Evolutionary conservation across 1,140 invertebrate species (phyloP).

Genomic region (Tyrophagus putrescentiae): DNA sequence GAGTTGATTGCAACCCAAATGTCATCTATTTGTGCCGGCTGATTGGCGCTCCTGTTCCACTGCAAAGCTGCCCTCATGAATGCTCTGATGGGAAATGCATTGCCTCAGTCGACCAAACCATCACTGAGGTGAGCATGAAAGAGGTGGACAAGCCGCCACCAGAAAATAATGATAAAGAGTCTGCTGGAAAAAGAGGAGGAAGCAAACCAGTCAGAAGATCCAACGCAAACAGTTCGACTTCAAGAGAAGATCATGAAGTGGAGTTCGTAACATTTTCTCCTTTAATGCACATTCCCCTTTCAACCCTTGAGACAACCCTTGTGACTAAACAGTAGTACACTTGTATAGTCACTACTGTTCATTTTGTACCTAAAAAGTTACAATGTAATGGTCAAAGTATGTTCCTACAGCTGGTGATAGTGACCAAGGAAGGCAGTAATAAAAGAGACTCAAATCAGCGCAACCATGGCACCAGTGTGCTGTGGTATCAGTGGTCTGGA

Average conservation of each 20-base stretch:
- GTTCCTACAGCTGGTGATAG: no score
- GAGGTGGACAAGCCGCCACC: neutral
- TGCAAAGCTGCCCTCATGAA: neutral
- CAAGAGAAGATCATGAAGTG: neutral
- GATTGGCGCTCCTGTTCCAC: neutral
- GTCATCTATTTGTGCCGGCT: neutral
- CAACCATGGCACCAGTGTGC: no score
- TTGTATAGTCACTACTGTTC: no score
- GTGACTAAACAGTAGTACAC: no score
- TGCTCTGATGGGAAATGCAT: neutral
- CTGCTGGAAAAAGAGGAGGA: no score
- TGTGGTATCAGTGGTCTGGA: no score
- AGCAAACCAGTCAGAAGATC: neutral
- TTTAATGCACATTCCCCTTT: neutral
- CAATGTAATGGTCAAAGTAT: no score
- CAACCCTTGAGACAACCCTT: no score
- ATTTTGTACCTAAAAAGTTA: no score
- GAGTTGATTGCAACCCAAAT: neutral
- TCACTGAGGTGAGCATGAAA: neutral
- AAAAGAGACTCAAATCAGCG: no score
- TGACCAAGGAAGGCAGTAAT: no score
- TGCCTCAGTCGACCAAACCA: neutral
- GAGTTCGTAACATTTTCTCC: constrained; percentile 7
- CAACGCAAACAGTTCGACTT: neutral
- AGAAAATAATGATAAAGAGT: no score